A percentile compares a stretch with the other conserved stretches of the same genome.
These are phyloP conservation scores for Lamellibrachia luymesi DNA, from an alignment of 1,140 invertebrate species.

Conservation along the genomic window DNA sequence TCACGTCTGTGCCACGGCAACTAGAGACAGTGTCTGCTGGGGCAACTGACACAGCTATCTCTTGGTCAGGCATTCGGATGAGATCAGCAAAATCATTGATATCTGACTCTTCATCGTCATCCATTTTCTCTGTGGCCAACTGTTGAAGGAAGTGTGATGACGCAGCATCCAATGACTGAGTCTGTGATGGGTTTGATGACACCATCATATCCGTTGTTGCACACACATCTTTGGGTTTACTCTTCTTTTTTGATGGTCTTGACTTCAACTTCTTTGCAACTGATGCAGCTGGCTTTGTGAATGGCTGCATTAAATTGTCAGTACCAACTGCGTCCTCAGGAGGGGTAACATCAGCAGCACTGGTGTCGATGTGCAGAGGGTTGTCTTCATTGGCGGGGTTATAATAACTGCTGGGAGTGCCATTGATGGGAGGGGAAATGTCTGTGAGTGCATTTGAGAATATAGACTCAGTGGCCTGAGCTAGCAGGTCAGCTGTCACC, in stretches of 20 bases:
- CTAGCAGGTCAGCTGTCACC: conserved; percentile 50
- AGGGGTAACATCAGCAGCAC: conserved; percentile 32
- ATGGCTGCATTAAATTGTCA: neutral
- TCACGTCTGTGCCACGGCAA: neutral
- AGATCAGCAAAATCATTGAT: conserved; percentile 29
- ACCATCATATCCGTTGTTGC: neutral
- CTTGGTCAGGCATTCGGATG: conserved; percentile 15
- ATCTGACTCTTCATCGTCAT: conserved; percentile 26
- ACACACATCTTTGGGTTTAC: conserved; percentile 11
- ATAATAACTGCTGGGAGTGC: conserved; percentile 30
- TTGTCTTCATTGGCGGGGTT: conserved; percentile 39
- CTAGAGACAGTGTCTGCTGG: neutral
- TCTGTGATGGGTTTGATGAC: conserved; percentile 1
- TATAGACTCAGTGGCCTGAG: conserved; percentile 56
- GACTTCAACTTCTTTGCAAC: neutral
- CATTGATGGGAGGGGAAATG: conserved; percentile 36
- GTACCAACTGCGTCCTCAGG: neutral
- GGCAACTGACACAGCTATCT: neutral
- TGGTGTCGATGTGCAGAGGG: conserved; percentile 50
- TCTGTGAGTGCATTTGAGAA: conserved; percentile 42
- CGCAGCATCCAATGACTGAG: neutral
- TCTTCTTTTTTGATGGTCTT: conserved; percentile 21
- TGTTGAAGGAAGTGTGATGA: conserved; percentile 1
- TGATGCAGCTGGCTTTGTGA: neutral
- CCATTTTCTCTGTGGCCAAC: conserved; percentile 10